phyloP scores from a whole-genome alignment of 2,888 invertebrate species.

The Campoplex capitator region DNA sequence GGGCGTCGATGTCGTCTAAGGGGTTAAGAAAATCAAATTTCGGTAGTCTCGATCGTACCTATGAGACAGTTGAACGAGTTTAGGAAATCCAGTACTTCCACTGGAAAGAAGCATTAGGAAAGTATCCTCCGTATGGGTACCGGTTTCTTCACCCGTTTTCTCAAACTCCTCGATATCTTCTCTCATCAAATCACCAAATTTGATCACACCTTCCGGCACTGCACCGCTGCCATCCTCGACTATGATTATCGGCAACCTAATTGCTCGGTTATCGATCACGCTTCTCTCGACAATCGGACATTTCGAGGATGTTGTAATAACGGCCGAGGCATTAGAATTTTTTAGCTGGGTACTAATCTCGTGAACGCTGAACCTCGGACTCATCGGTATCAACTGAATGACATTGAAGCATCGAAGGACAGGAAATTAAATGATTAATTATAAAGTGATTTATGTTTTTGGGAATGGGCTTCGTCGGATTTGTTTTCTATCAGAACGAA shows the following conservation, averaged over 20 bases:
- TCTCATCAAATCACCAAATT: constrained; percentile 69
- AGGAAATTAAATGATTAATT: too few relatives aligned
- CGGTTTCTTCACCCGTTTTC: constrained; percentile 58
- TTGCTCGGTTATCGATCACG: constrained; percentile 63
- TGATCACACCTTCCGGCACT: constrained; percentile 66
- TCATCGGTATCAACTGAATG: constrained; percentile 70
- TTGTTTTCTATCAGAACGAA: too few relatives aligned
- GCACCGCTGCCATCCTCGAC: constrained; percentile 64
- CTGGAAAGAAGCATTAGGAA: constrained; percentile 93
- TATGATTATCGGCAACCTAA: constrained; percentile 73
- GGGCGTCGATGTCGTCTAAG: too few relatives aligned
- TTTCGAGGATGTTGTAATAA: constrained; percentile 72
- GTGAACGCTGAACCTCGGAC: constrained; percentile 66
- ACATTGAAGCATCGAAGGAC: background rate
- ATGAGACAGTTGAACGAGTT: constrained; percentile 90
- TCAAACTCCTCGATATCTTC: constrained; percentile 71
- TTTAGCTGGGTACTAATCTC: constrained; percentile 77
- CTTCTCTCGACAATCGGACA: constrained; percentile 63
- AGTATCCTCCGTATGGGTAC: constrained; percentile 85
- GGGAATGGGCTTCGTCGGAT: too few relatives aligned
- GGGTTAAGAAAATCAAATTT: background rate
- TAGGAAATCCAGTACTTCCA: constrained; percentile 93
- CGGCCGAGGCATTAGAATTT: constrained; percentile 70
- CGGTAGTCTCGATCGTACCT: constrained; percentile 65
- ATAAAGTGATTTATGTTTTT: too few relatives aligned